These are phyloP conservation scores for Gadus chalcogrammus DNA, from an alignment of 2,113 vertebrate species.

Conservation along the genomic window DNA sequence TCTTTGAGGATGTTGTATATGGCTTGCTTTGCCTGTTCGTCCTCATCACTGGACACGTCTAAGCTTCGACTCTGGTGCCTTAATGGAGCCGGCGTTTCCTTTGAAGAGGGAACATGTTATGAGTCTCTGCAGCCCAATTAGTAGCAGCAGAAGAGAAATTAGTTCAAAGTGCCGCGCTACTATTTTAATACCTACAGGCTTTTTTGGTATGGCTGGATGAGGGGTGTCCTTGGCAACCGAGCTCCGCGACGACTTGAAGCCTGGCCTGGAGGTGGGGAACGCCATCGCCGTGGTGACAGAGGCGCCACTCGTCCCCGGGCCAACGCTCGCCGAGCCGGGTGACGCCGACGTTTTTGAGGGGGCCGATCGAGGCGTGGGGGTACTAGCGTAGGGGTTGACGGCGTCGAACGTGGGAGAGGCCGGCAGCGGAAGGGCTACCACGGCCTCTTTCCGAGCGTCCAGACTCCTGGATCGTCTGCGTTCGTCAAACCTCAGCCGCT, in stretches of 20 bases:
- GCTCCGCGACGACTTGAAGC: slow-evolving; percentile 51
- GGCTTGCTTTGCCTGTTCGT: slow-evolving; percentile 67
- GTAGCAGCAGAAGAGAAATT: neutral
- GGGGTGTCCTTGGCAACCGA: slow-evolving; percentile 52
- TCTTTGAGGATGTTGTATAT: slow-evolving; percentile 78
- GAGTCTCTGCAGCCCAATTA: neutral
- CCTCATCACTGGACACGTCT: slow-evolving; percentile 48
- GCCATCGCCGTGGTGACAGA: slow-evolving; percentile 53
- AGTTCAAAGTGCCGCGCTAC: neutral
- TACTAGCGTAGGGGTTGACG: slow-evolving; percentile 54
- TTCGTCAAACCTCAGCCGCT: slow-evolving; percentile 68
- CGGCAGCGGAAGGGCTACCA: slow-evolving; percentile 11
- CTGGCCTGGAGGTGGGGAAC: slow-evolving; percentile 41
- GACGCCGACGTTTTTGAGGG: slow-evolving; percentile 30
- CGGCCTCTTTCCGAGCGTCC: slow-evolving; percentile 60
- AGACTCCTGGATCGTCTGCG: slow-evolving; percentile 81
- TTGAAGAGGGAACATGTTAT: slow-evolving; percentile 41
- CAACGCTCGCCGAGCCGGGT: slow-evolving; percentile 28
- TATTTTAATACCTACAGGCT: slow-evolving; percentile 74
- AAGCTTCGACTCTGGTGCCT: slow-evolving; percentile 68
- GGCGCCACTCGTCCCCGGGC: slow-evolving; percentile 46
- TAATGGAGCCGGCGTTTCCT: slow-evolving; percentile 80
- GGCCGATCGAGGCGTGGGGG: slow-evolving; percentile 17
- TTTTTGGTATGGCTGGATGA: slow-evolving; percentile 58
- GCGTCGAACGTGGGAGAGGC: slow-evolving; percentile 43